phyloP scores from a whole-genome alignment of 2,888 invertebrate genomes.

The Lycaena phlaeas region DNA sequence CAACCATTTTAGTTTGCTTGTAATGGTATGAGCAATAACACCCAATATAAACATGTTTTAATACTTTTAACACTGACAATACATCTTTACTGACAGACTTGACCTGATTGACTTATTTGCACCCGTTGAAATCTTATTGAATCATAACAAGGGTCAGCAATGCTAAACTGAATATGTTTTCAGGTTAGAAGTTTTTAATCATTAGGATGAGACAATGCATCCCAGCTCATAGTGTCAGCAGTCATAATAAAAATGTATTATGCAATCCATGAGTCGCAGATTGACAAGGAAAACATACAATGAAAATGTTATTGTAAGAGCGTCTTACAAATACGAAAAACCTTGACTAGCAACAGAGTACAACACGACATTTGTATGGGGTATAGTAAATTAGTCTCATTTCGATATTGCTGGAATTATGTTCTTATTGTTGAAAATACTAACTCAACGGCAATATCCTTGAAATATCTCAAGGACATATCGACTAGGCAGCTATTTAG shows the following conservation, averaged over 20 bases:
- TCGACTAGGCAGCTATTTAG: slow-evolving; percentile 17
- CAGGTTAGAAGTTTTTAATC: no score
- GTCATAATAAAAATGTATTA: neutral
- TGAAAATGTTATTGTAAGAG: neutral
- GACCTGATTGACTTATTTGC: no score
- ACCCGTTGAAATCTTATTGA: no score
- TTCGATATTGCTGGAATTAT: neutral
- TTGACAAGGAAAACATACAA: neutral
- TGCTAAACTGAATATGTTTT: no score
- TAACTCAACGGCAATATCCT: slow-evolving; percentile 33
- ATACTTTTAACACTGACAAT: no score
- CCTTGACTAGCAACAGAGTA: neutral
- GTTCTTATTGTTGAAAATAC: neutral
- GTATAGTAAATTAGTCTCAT: neutral
- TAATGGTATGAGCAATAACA: no score
- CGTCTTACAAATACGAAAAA: neutral
- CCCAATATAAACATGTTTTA: no score
- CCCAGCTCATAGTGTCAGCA: no score
- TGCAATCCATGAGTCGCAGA: neutral
- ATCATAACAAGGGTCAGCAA: no score
- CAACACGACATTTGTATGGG: neutral
- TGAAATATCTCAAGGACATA: slow-evolving; percentile 33
- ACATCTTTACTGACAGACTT: no score
- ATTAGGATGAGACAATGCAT: no score
- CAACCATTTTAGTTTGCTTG: no score